Evolutionary conservation across 2,888 invertebrate genomes (phyloP).

Genomic region (Agriopis leucophaearia): DNA sequence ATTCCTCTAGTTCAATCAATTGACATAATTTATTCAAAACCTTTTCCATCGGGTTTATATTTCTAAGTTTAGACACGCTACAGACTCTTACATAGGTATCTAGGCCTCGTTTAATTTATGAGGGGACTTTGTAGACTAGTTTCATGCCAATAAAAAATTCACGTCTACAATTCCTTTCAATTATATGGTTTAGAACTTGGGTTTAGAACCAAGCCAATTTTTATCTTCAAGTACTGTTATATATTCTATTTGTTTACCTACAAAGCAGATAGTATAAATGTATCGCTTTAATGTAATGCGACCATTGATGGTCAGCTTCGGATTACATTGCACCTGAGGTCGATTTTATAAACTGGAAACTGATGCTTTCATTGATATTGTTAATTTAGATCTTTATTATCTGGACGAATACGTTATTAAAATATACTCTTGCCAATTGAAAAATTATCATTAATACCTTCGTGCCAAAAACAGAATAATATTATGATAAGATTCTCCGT

Average conservation of each 20-base stretch:
- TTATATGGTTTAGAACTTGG: not conserved
- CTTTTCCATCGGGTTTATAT: slow-evolving; percentile 30
- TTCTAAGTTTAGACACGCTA: slow-evolving; percentile 21
- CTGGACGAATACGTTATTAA: slow-evolving; percentile 6
- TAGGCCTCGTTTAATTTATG: slow-evolving; percentile 8
- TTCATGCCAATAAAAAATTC: slow-evolving; percentile 7
- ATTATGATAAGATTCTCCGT: slow-evolving; percentile 36
- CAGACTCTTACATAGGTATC: slow-evolving; percentile 10
- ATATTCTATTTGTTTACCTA: not conserved
- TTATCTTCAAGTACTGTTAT: not conserved
- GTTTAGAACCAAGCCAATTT: not conserved
- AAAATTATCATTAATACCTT: not conserved
- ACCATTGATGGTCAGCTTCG: slow-evolving; percentile 59
- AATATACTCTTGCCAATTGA: slow-evolving; percentile 3
- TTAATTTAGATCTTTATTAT: not conserved
- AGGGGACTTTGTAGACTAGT: slow-evolving; percentile 6
- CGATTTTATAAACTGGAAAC: slow-evolving; percentile 11
- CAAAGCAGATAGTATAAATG: slow-evolving; percentile 12
- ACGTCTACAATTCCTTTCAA: not conserved
- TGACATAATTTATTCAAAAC: slow-evolving; percentile 38
- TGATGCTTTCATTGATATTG: slow-evolving; percentile 4
- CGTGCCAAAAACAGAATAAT: not conserved
- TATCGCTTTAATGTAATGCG: slow-evolving; percentile 55
- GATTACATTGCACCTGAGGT: slow-evolving; percentile 58
- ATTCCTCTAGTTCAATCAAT: slow-evolving; percentile 36